phyloP scores from a whole-genome alignment of 1,140 invertebrate species.

The Zaprionus ornatus region DNA sequence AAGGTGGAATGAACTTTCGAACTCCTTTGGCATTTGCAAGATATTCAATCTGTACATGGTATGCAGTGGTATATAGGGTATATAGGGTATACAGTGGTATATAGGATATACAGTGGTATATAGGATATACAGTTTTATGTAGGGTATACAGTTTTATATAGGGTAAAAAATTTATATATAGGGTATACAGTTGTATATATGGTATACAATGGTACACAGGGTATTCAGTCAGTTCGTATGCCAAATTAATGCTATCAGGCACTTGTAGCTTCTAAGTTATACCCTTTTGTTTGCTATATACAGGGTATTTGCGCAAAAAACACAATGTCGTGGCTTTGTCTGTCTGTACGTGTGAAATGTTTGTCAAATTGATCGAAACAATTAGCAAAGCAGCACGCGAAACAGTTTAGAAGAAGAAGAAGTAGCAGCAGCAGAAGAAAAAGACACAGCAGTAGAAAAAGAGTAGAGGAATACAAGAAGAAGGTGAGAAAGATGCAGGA shows the following conservation, averaged over 20 bases:
- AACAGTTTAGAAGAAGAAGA: background rate
- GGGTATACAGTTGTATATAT: too few species aligned
- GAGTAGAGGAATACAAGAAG: too few species aligned
- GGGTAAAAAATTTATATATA: too few species aligned
- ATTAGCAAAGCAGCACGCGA: constrained; percentile 24
- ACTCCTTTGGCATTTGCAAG: too few species aligned
- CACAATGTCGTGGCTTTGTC: constrained; percentile 10
- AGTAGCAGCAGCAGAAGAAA: background rate
- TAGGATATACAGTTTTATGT: too few species aligned
- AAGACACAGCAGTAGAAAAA: background rate
- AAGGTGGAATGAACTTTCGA: background rate
- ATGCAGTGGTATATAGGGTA: too few species aligned
- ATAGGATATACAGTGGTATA: too few species aligned
- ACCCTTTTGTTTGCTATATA: background rate
- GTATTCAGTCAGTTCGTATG: too few species aligned
- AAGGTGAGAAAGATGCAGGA: background rate
- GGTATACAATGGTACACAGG: background rate
- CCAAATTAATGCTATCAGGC: too few species aligned
- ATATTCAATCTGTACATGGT: background rate
- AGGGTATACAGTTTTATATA: background rate
- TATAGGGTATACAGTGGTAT: too few species aligned
- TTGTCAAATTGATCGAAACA: constrained; percentile 39
- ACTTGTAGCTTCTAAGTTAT: too few species aligned
- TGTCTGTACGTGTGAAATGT: constrained; percentile 8
- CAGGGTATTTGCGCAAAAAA: background rate